A percentile compares a stretch with the other conserved stretches of the same genome.
Conservation (phyloP, 2,888 invertebrate genomes). For the Chorisops tibialis region DNA sequence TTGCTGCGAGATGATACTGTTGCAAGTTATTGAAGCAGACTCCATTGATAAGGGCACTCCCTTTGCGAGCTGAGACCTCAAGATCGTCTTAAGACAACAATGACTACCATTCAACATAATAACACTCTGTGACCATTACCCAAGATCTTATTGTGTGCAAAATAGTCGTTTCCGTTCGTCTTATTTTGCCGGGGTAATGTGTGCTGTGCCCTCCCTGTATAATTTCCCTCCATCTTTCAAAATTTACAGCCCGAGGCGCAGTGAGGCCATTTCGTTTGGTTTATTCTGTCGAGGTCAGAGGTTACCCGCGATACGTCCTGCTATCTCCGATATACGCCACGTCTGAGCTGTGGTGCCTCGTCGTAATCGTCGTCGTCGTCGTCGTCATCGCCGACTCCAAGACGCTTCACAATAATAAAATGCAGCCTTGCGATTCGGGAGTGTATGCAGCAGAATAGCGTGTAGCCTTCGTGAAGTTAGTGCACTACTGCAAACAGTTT, state of each 20-base stretch:
- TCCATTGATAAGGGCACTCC: constrained; percentile 14
- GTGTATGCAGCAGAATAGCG: background rate
- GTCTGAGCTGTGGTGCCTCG: background rate
- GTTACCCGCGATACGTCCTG: constrained; percentile 36
- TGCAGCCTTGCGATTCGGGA: background rate
- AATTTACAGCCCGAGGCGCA: constrained; percentile 33
- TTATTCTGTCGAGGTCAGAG: constrained; percentile 35
- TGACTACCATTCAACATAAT: constrained; percentile 25
- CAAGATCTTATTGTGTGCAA: constrained; percentile 30
- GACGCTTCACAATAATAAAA: constrained; percentile 9
- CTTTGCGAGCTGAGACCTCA: background rate
- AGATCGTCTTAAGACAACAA: constrained; percentile 22
- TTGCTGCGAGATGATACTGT: too few species aligned
- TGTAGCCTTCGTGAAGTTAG: background rate
- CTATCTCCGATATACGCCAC: constrained; percentile 2
- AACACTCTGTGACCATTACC: constrained; percentile 25
- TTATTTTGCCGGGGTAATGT: background rate
- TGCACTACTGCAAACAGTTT: constrained; percentile 14
- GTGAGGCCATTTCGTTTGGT: constrained; percentile 31
- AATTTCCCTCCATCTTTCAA: constrained; percentile 32
- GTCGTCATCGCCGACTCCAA: background rate
- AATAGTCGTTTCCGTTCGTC: constrained; percentile 23
- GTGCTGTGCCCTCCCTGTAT: constrained; percentile 24
- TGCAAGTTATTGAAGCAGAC: background rate
- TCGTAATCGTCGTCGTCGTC: constrained; percentile 2